Evolutionary conservation across 2,888 invertebrate genomes (phyloP).

Genomic region (Liposcelis brunnea): DNA sequence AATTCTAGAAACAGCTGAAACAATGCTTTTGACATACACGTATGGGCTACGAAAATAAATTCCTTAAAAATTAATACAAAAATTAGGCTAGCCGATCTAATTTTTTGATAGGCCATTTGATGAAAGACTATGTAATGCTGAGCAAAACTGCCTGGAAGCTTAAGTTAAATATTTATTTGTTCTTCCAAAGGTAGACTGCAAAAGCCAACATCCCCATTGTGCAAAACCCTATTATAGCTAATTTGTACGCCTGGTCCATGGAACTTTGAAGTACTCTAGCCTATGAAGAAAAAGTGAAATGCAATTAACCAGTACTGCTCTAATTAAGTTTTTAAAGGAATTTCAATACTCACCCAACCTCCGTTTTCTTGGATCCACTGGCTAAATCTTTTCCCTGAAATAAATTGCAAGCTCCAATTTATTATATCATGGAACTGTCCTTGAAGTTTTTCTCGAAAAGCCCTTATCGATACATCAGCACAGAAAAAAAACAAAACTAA

Average conservation of each 20-base stretch:
- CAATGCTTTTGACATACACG: too few relatives aligned
- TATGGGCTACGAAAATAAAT: too few relatives aligned
- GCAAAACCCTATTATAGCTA: constrained; percentile 5
- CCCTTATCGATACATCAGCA: constrained; percentile 35
- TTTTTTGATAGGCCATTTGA: too few relatives aligned
- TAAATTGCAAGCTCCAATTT: constrained; percentile 37
- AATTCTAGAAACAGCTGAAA: too few relatives aligned
- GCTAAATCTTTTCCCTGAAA: constrained; percentile 32
- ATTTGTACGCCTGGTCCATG: background rate
- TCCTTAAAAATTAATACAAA: too few relatives aligned
- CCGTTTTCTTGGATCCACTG: constrained; percentile 38
- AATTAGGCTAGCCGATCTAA: too few relatives aligned
- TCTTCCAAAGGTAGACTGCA: constrained; percentile 2
- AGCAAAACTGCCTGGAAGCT: too few relatives aligned
- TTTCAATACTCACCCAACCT: constrained; percentile 33
- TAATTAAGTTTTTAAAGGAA: background rate
- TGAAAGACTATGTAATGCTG: too few relatives aligned
- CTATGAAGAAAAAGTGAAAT: background rate
- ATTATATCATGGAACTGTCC: constrained; percentile 35
- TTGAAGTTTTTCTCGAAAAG: constrained; percentile 26
- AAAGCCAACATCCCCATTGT: constrained; percentile 2
- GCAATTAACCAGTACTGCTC: background rate
- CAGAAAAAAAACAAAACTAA: constrained; percentile 37
- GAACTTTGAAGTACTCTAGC: constrained; percentile 1
- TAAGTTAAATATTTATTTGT: too few relatives aligned